phyloP scores from a whole-genome alignment of 1,140 invertebrate genomes.

The Cotesia chilonis region DNA sequence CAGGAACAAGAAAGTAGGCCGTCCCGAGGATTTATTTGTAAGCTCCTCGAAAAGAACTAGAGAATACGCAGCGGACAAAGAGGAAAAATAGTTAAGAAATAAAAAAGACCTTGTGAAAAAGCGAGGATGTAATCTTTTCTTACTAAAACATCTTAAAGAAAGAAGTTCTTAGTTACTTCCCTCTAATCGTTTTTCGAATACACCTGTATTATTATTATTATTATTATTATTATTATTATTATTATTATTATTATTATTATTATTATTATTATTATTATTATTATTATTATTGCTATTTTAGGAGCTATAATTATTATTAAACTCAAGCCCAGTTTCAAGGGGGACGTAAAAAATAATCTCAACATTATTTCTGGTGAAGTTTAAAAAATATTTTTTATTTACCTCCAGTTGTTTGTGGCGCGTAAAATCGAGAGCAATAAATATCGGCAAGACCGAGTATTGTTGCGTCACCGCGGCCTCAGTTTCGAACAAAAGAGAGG shows the following conservation, averaged over 20 bases:
- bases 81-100: too few species aligned
- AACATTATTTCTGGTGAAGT: neutral
- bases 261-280: too few species aligned
- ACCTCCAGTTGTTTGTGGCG: conserved; percentile 1
- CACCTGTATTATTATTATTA: neutral
- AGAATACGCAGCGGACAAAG: too few species aligned
- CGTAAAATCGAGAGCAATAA: conserved; percentile 13
- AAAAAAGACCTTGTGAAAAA: neutral
- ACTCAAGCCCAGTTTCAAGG: neutral
- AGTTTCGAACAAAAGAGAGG: conserved; percentile 6
- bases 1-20: conserved; percentile 17
- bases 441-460: neutral
- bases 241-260: too few species aligned
- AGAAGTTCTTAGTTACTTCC: conserved; percentile 15
- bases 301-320: neutral
- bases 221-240: neutral
- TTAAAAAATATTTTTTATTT: conserved; percentile 4
- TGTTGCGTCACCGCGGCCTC: conserved; percentile 10
- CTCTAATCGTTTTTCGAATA: neutral
- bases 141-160: conserved; percentile 10
- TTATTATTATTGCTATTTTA: too few species aligned
- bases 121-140: neutral
- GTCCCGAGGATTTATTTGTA: conserved; percentile 10
- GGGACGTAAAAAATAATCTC: neutral
- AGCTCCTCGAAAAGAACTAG: neutral